Conservation (phyloP, 1,140 invertebrate species). For the Trissolcus basalis region DNA sequence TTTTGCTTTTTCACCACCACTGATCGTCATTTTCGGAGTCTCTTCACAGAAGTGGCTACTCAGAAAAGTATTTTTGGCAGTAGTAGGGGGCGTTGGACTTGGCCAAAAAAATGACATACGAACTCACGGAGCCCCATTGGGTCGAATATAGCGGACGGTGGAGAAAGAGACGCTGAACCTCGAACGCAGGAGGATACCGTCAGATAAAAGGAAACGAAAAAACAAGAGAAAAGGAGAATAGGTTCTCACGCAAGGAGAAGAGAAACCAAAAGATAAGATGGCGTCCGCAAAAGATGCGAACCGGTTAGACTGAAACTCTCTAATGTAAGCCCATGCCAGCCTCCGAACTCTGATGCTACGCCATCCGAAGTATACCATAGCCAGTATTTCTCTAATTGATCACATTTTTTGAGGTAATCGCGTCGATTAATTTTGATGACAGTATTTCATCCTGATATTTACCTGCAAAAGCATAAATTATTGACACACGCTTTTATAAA, state of each 20-base stretch:
- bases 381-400: no score
- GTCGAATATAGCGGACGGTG: slow-evolving; percentile 18
- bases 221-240: slow-evolving; percentile 58
- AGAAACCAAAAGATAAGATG: slow-evolving; percentile 71
- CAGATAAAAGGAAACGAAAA: slow-evolving; percentile 36
- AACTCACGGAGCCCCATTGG: slow-evolving; percentile 52
- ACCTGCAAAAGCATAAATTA: no score
- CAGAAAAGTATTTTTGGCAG: slow-evolving; percentile 59
- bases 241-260: slow-evolving; percentile 68
- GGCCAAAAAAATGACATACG: slow-evolving; percentile 61
- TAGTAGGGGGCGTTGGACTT: slow-evolving; percentile 50
- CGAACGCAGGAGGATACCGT: slow-evolving; percentile 18
- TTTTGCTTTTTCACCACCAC: slow-evolving; percentile 13
- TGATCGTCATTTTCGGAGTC: slow-evolving; percentile 22
- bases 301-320: slow-evolving; percentile 71
- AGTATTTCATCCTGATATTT: no score
- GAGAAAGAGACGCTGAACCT: slow-evolving; percentile 16
- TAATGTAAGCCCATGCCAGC: slow-evolving; percentile 54
- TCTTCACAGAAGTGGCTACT: slow-evolving; percentile 53
- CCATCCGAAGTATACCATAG: no score
- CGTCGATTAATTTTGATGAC: no score
- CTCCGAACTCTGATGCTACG: no score
- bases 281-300: slow-evolving; percentile 72
- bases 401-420: no score
- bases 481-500: no score